phyloP scores from a whole-genome alignment of 2,888 invertebrate genomes.

The Lithosia quadra region DNA sequence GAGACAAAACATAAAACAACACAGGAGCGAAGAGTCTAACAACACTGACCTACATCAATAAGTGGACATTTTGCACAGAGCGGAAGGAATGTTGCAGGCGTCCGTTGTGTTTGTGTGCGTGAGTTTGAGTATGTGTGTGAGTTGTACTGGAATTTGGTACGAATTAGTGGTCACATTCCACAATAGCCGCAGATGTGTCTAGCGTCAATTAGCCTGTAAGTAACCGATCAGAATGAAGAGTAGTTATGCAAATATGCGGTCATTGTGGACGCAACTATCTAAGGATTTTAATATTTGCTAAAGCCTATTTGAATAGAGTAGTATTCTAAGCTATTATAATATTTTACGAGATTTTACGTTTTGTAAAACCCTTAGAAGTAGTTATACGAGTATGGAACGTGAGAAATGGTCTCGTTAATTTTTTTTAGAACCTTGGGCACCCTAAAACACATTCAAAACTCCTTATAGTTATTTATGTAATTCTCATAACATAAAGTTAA shows the following conservation, averaged over 20 bases:
- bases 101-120: constrained; percentile 25
- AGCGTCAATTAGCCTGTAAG: constrained; percentile 16
- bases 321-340: neutral
- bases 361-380: neutral
- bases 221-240: constrained; percentile 6
- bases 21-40: constrained; percentile 55
- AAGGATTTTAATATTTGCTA: neutral
- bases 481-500: no score
- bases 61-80: constrained; percentile 72
- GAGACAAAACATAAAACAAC: constrained; percentile 40
- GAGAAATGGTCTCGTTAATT: neutral
- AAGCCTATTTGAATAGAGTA: neutral
- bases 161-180: constrained; percentile 22
- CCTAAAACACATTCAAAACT: no score
- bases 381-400: neutral
- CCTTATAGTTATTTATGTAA: no score
- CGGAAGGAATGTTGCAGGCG: constrained; percentile 67
- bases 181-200: constrained; percentile 21
- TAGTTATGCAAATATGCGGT: constrained; percentile 14
- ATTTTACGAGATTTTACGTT: neutral
- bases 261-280: neutral
- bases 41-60: constrained; percentile 82
- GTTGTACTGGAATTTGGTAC: constrained; percentile 19
- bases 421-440: no score
- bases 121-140: constrained; percentile 7